Evolutionary conservation across 2,888 invertebrate species (phyloP).

Genomic region (Heteropelma amictum): DNA sequence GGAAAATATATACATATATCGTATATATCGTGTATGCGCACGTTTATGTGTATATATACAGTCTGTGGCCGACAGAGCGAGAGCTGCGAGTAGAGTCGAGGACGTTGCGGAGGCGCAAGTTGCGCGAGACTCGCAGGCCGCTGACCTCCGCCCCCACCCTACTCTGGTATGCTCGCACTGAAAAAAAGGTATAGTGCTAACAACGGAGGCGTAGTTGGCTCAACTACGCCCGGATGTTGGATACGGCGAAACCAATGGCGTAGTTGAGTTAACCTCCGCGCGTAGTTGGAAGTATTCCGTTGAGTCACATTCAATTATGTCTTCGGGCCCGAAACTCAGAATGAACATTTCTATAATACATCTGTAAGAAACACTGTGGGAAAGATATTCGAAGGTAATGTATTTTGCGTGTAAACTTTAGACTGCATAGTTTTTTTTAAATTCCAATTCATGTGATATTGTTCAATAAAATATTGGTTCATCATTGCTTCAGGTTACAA

Average conservation of each 20-base stretch:
- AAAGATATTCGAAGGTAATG: slow-evolving; percentile 87
- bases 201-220: no score
- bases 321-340: slow-evolving; percentile 84
- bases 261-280: no score
- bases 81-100: slow-evolving; percentile 53
- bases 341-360: slow-evolving; percentile 86
- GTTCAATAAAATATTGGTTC: no score
- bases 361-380: slow-evolving; percentile 86
- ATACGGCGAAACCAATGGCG: no score
- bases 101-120: slow-evolving; percentile 60
- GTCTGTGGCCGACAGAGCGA: slow-evolving; percentile 26
- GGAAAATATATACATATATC: slow-evolving; percentile 16
- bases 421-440: no score
- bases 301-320: slow-evolving; percentile 93
- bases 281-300: no score
- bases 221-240: no score
- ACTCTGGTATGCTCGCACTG: slow-evolving; percentile 51
- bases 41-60: no score
- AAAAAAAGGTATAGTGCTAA: slow-evolving; percentile 57
- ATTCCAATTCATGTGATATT: no score
- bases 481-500: slow-evolving; percentile 92
- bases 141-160: slow-evolving; percentile 71
- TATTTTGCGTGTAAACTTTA: background rate
- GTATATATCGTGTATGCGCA: no score
- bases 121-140: slow-evolving; percentile 70